Percentiles rank a stretch among this genome's conserved stretches.
Conservation (phyloP, 2,888 invertebrate genomes). For the Caenorhabditis becei region DNA sequence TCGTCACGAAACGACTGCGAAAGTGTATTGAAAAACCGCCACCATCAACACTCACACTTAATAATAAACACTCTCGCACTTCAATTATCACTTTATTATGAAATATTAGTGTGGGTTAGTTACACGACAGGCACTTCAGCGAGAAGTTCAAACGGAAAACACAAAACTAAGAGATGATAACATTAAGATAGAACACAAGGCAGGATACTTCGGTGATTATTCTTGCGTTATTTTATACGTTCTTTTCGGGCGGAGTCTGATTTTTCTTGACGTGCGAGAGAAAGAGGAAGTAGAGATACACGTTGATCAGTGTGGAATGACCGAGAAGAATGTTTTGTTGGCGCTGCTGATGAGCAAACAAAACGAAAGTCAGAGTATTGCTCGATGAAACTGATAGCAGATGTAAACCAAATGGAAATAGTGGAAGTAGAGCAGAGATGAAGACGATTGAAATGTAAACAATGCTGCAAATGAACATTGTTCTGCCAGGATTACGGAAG, state of each 20-base stretch:
- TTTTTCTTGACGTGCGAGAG: conserved; percentile 8
- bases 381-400: conserved; percentile 48
- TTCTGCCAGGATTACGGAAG: conserved; percentile 1
- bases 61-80: conserved; percentile 13
- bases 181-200: conserved; percentile 13
- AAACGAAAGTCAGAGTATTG: conserved; percentile 11
- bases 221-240: conserved; percentile 40
- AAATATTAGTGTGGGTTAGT: conserved; percentile 42
- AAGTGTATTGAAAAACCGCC: conserved; percentile 19
- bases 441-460: background rate
- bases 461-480: conserved; percentile 1
- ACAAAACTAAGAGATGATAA: background rate
- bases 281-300: conserved; percentile 9
- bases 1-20: conserved; percentile 7
- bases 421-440: background rate
- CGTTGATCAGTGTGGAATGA: conserved; percentile 8
- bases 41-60: conserved; percentile 14
- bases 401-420: conserved; percentile 5
- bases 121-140: conserved; percentile 52
- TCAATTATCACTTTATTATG: conserved; percentile 16
- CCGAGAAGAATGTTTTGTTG: conserved; percentile 39
- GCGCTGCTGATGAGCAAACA: conserved; percentile 48
- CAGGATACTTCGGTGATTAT: background rate
- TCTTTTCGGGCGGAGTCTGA: conserved; percentile 34
- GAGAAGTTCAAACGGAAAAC: background rate